A percentile compares a stretch with the other conserved stretches of the same genome.
Conservation (phyloP, 2,113 vertebrate genomes). For the Microcebus lehilahytsara region DNA sequence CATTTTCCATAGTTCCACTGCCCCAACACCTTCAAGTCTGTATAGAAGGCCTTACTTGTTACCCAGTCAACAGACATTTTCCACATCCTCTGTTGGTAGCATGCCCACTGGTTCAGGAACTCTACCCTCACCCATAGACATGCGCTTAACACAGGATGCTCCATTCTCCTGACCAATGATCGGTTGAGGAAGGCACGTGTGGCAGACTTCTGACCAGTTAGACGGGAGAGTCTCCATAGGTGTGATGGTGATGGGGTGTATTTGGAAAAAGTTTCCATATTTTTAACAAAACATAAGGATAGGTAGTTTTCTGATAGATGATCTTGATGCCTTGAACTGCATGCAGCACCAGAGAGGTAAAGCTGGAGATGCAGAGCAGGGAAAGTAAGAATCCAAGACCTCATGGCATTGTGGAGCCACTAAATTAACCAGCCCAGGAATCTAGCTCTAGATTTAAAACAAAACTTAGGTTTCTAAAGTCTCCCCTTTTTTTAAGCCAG, state of each 20-base stretch:
- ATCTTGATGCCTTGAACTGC: not conserved
- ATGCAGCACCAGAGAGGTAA: not conserved
- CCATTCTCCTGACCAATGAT: not conserved
- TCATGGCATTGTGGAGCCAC: not conserved
- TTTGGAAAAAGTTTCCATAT: not conserved
- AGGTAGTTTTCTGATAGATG: not conserved
- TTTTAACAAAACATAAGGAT: not conserved
- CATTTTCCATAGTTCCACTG: not conserved
- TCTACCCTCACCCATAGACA: rapidly evolving
- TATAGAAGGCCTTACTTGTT: not conserved
- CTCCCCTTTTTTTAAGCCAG: not conserved
- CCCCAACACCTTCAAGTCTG: not conserved
- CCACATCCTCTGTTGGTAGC: not conserved
- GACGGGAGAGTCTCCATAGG: not conserved
- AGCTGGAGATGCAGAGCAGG: rapidly evolving
- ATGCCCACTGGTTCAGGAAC: not conserved
- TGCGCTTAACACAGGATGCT: not conserved
- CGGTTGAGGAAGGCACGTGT: not conserved
- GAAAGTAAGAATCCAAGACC: not conserved
- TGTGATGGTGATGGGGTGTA: not conserved
- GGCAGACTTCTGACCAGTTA: not conserved
- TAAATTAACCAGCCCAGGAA: not conserved
- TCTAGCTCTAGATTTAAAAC: not conserved
- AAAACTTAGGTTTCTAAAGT: not conserved
- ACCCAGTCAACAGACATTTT: not conserved